phyloP scores from a whole-genome alignment of 2,797 vertebrate species.

The Crenuchus spilurus region DNA sequence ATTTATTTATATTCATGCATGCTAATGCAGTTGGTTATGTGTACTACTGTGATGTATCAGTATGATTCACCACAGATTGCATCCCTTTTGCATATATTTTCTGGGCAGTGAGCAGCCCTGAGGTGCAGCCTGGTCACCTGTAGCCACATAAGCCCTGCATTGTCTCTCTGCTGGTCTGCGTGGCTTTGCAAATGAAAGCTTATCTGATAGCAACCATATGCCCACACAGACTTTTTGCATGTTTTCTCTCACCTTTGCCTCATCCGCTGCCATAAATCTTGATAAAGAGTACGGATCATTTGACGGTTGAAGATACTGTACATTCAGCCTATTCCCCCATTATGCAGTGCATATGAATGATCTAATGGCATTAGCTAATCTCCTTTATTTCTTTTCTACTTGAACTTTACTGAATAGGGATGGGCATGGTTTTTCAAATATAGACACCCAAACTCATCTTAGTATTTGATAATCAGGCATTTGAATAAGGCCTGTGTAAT shows the following conservation, averaged over 20 bases:
- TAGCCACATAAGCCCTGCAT: slow-evolving; percentile 47
- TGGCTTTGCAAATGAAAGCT: slow-evolving; percentile 49
- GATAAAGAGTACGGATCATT: slow-evolving; percentile 21
- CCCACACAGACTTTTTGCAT: slow-evolving; percentile 51
- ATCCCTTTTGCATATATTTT: slow-evolving; percentile 45
- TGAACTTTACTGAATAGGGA: background rate
- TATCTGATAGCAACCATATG: slow-evolving; percentile 49
- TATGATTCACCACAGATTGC: background rate
- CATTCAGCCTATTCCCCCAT: slow-evolving; percentile 16
- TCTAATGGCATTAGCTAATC: too few relatives aligned
- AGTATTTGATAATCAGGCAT: too few relatives aligned
- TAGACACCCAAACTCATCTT: background rate
- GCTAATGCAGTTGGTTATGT: background rate
- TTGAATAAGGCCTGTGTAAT: too few relatives aligned
- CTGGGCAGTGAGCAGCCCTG: background rate
- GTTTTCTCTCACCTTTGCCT: slow-evolving; percentile 13
- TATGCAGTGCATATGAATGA: background rate
- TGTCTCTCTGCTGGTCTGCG: slow-evolving; percentile 40
- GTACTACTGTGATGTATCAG: background rate
- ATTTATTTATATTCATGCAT: too few relatives aligned
- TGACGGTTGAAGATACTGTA: slow-evolving; percentile 1
- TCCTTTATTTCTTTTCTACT: background rate
- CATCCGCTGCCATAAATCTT: slow-evolving; percentile 25
- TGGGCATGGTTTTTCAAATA: background rate
- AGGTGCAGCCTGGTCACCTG: slow-evolving; percentile 20